Conservation (phyloP, 2,797 vertebrate genomes). For the Molossus alvarezi region DNA sequence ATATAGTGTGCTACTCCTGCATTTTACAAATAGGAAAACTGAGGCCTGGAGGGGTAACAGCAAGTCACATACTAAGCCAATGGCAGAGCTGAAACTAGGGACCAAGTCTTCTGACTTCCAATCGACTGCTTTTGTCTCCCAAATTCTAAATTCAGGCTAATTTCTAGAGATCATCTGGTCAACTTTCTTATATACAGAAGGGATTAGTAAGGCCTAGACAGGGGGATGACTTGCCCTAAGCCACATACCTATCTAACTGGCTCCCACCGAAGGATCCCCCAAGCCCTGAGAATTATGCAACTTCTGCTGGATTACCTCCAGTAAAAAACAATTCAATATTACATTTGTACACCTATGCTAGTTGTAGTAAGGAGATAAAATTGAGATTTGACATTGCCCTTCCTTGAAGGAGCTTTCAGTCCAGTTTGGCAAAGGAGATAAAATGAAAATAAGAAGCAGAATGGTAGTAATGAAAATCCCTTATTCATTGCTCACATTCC, state of each 20-base stretch:
- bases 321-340: neutral
- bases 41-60: neutral
- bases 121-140: constrained; percentile 10
- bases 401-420: constrained; percentile 11
- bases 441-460: constrained; percentile 59
- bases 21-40: constrained; percentile 61
- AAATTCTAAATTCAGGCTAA: constrained; percentile 63
- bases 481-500: neutral
- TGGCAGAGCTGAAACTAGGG: constrained; percentile 14
- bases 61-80: neutral
- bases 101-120: constrained; percentile 12
- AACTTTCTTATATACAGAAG: constrained; percentile 14
- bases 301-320: constrained; percentile 15
- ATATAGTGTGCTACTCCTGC: neutral
- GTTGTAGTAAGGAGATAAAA: neutral
- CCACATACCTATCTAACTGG: neutral
- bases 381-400: constrained; percentile 35
- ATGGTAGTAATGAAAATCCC: neutral
- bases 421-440: constrained; percentile 15
- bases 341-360: neutral
- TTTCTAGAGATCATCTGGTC: constrained; percentile 30
- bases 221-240: neutral
- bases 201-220: neutral
- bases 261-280: neutral
- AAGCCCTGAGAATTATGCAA: neutral